Base-by-base conservation (phyloP, 2,113 vertebrate genomes). In the Phoenicopterus ruber region DNA sequence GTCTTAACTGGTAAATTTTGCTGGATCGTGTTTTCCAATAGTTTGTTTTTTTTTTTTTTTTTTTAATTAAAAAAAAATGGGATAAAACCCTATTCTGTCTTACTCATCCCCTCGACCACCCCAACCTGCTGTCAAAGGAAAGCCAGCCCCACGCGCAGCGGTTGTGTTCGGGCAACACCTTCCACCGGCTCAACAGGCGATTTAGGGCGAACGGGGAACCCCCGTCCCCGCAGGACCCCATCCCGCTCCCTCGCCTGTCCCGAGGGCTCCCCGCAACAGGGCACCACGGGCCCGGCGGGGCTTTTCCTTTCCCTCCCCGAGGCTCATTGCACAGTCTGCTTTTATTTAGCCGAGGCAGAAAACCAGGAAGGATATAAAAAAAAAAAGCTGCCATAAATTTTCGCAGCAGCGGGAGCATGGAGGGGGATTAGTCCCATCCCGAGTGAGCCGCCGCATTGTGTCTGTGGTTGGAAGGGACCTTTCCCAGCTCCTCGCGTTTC, bases 261-360 rank as follows among this genome's bases (percentile, higher is more conserved):
- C 1, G 0, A n/a, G 76, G 34, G 25, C 49, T 50, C 21, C 80
- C n/a, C 52, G 2, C 36, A 4, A 0, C 44, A 0, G 29, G 13
- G 18, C 14, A 4, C 38, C 50, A 7, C 42, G 0, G 0, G 9
- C 7, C 42, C 7, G 34, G 11, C 2, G 0, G 54, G 34, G 0
- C 9, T 78, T 49, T 40, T n/a, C 50, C 32, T 78, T 73, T 49
- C 63, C 44, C 17, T 59, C 54, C 49, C 50, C 8, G 3, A 10
- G 5, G 46, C 82, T 90, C 4, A 0, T 13, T 49, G 20, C 59
- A 11, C 50, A 82, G 66, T 22, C 93, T 72, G 93, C 79, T 94
- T 94, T 58, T 24, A 11, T 71, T 95, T 95, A 92, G 19, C 65
- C 0, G 8, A 44, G 50, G 57, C 46, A 67, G n/a, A 36, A 79